Conservation (phyloP, 2,888 invertebrate genomes). For the Pterostichus madidus region DNA sequence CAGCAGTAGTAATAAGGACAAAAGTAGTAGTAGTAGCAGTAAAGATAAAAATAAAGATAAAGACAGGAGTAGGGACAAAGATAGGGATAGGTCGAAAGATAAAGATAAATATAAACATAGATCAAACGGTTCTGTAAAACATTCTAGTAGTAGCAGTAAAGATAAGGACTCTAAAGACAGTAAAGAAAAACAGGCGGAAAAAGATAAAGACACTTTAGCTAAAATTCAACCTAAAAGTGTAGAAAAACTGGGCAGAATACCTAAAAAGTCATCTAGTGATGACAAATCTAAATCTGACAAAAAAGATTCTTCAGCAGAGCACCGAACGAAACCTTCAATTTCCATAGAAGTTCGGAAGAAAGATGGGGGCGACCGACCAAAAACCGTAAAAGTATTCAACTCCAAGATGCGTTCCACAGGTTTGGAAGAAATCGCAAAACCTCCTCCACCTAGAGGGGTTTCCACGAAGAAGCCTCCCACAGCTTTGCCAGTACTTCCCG, state of each 20-base stretch:
- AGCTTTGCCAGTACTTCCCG: slow-evolving; percentile 76
- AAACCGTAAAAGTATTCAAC: slow-evolving; percentile 95
- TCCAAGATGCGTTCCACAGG: slow-evolving; percentile 96
- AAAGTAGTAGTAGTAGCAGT: slow-evolving; percentile 70
- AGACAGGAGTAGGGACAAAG: slow-evolving; percentile 72
- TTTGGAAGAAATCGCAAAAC: slow-evolving; percentile 91
- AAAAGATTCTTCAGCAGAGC: slow-evolving; percentile 76
- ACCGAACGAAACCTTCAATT: slow-evolving; percentile 86
- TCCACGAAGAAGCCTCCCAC: slow-evolving; percentile 81
- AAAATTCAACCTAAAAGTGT: slow-evolving; percentile 84
- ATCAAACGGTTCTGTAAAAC: slow-evolving; percentile 71
- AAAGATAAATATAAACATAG: slow-evolving; percentile 71
- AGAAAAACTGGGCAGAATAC: slow-evolving; percentile 88
- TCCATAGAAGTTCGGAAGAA: slow-evolving; percentile 89
- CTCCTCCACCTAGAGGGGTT: slow-evolving; percentile 88
- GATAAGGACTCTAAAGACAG: slow-evolving; percentile 71
- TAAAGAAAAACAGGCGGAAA: slow-evolving; percentile 81
- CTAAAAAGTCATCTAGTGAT: slow-evolving; percentile 82
- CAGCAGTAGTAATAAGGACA: slow-evolving; percentile 69
- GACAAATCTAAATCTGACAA: slow-evolving; percentile 73
- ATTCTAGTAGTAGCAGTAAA: slow-evolving; percentile 69
- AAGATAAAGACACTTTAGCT: slow-evolving; percentile 84
- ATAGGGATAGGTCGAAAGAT: slow-evolving; percentile 70
- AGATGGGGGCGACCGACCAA: slow-evolving; percentile 85
- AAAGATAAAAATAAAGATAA: slow-evolving; percentile 68